Evolutionary conservation across 1,140 invertebrate genomes (phyloP).

Genomic region (Leucophenga varia): DNA sequence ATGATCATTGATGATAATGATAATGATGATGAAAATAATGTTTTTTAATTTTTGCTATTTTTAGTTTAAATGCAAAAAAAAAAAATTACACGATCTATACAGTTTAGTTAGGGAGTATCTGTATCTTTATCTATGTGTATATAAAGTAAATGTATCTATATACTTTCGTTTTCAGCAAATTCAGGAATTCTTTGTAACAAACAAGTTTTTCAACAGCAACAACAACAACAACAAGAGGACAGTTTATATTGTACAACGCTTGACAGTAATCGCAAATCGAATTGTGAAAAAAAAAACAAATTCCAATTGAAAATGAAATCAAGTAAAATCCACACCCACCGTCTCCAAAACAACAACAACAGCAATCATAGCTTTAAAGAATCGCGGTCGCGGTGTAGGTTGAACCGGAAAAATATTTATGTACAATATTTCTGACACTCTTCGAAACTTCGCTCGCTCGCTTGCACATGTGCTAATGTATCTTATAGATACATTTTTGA

Average conservation of each 20-base stretch:
- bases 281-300: conserved; percentile 37
- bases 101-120: not conserved
- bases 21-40: too few species aligned
- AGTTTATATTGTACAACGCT: too few species aligned
- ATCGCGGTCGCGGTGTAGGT: too few species aligned
- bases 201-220: conserved; percentile 28
- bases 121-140: conserved; percentile 1
- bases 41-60: too few species aligned
- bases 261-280: conserved; percentile 29
- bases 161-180: conserved; percentile 18
- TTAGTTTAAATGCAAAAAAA: too few species aligned
- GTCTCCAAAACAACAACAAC: not conserved
- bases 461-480: too few species aligned
- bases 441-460: too few species aligned
- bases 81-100: too few species aligned
- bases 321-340: conserved; percentile 12
- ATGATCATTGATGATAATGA: too few species aligned
- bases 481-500: too few species aligned
- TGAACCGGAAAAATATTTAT: too few species aligned
- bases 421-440: too few species aligned
- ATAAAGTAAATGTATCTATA: conserved; percentile 14
- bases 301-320: conserved; percentile 46
- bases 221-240: not conserved
- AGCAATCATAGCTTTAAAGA: conserved; percentile 6
- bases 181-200: conserved; percentile 37